Percentiles rank a stretch among this genome's conserved stretches.
Conservation (phyloP, 35 echinoderm and acorn worm genomes). For the Heliocidaris erythrogramma region DNA sequence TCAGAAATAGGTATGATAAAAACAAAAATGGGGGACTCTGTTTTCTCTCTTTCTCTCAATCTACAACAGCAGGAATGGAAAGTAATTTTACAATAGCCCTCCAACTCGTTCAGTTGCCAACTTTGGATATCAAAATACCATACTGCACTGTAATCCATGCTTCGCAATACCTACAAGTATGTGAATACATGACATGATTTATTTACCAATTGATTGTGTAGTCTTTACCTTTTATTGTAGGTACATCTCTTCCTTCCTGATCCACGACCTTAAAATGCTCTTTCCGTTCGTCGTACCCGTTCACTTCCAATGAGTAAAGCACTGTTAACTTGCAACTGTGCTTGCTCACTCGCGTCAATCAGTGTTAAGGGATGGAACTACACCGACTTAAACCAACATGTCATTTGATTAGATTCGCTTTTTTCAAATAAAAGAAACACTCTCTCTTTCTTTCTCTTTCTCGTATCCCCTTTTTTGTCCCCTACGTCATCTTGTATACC, state of each 20-base stretch:
- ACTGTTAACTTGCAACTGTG: neutral
- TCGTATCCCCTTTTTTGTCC: neutral
- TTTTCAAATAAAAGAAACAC: slow-evolving; percentile 6
- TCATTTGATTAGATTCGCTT: slow-evolving; percentile 2
- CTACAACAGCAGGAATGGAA: too few species aligned
- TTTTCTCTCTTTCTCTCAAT: too few species aligned
- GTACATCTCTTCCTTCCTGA: neutral
- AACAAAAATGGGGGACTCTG: too few species aligned
- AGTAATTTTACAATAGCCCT: too few species aligned
- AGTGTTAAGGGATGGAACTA: neutral
- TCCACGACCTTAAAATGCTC: neutral
- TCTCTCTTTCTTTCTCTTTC: neutral
- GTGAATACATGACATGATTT: too few species aligned
- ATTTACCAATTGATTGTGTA: neutral
- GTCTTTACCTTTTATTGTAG: neutral
- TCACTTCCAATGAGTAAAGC: neutral
- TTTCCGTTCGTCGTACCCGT: neutral
- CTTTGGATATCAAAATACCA: too few species aligned
- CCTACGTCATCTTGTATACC: neutral
- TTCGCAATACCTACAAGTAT: too few species aligned
- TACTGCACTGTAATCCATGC: too few species aligned
- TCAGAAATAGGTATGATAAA: too few species aligned
- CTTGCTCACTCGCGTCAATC: neutral
- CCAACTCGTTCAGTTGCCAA: too few species aligned
- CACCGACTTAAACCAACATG: neutral